Base-by-base conservation (phyloP, 1,140 invertebrate genomes). In the Dreissena rostriformis region DNA sequence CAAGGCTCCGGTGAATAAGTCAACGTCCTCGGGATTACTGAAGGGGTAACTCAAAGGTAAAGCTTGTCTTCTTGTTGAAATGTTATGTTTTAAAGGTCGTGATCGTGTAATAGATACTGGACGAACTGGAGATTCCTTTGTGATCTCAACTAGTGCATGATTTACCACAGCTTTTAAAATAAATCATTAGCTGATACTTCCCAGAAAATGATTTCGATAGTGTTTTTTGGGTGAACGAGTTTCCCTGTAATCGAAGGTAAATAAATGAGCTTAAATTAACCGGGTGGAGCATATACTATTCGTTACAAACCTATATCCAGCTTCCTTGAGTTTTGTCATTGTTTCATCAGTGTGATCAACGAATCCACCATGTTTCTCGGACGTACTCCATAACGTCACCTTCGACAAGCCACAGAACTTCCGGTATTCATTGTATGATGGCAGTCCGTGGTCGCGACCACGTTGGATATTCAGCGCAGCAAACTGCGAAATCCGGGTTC, bases 381-480 rank as follows among this genome's bases (percentile, higher is more conserved):
- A n/a, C 39, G 39, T 39, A 4, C 22, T 15, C 71, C 71, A 90
- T 0, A 15, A 55, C 19, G 76, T 6, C 55, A 81, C 74, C n/a
- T 14, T 26, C 24, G 67, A 61, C 17, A 89, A 28, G 17, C 77
- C 76, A 53, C 78, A 84, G 28, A 73, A 49, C 39, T 68, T 11
- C 57, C 84, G 72, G 24, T 65, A 39, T 19, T 82, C 73, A 77
- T 96, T 71, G 91, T 98, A 98, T 0, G 95, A 95, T 4, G 96
- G 96, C 5, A 98, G 92, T 26, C 97, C 97, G 90, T 98, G 97
- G 93, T 98, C 98, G 39, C 98, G 95, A 86, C 97, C 97, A 90
- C 98, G 95, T 90, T 98, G 97, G 71, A 98, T 96, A 87, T 98
- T 97, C 63, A 96, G 95, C 0, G 97, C 96, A 39, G 96, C 95